phyloP scores from a whole-genome alignment of 2,797 vertebrate genomes.

The Presbytis comata region DNA sequence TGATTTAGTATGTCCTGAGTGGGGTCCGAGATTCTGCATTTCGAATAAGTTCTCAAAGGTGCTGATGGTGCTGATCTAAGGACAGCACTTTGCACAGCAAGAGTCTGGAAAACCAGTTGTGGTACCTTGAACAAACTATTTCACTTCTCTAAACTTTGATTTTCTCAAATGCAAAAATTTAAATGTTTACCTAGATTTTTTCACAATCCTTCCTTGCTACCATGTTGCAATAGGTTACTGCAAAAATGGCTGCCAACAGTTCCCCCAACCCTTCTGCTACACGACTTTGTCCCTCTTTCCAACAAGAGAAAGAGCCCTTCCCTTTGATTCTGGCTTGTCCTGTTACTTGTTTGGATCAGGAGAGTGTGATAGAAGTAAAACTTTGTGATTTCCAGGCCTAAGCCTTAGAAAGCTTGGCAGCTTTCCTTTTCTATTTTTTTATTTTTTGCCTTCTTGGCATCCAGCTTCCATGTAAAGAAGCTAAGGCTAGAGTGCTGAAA shows the following conservation, averaged over 20 bases:
- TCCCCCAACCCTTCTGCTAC: not conserved
- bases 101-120: not conserved
- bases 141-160: not conserved
- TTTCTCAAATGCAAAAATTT: conserved; percentile 32
- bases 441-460: not conserved
- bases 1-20: not conserved
- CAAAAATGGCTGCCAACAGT: not conserved
- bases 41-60: not conserved
- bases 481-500: not conserved
- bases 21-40: not conserved
- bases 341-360: not conserved
- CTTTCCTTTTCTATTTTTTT: not conserved
- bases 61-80: not conserved
- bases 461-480: not conserved
- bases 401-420: not conserved
- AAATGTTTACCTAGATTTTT: not conserved
- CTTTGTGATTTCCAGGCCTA: not conserved
- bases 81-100: not conserved
- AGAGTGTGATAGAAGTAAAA: not conserved
- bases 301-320: not conserved
- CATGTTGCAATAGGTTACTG: not conserved
- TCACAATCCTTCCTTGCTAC: not conserved
- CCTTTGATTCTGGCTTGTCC: not conserved
- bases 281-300: not conserved
- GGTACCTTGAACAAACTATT: not conserved